A percentile compares a stretch with the other conserved stretches of the same genome.
Evolutionary conservation across 2,797 vertebrate genomes (phyloP).

Genomic region (Prunella strophiata): DNA sequence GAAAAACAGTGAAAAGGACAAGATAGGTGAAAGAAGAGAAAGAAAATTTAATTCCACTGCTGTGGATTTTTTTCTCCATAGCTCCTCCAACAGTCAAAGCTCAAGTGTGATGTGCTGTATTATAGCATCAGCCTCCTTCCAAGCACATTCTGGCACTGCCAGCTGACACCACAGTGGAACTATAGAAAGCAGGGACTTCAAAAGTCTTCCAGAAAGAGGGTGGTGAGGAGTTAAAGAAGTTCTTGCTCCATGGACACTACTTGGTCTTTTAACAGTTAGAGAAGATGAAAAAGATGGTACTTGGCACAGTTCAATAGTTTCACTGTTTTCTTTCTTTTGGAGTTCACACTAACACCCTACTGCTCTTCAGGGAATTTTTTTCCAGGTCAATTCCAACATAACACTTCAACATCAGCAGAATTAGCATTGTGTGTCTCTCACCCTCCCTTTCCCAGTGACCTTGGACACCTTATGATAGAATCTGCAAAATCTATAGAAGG

Average conservation of each 20-base stretch:
- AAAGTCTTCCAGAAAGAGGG: neutral
- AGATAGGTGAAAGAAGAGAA: neutral
- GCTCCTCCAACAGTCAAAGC: neutral
- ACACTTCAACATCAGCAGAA: constrained; percentile 14
- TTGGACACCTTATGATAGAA: neutral
- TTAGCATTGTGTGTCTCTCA: constrained; percentile 28
- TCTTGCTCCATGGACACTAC: neutral
- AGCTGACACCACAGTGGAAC: neutral
- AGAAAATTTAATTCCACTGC: neutral
- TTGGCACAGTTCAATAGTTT: neutral
- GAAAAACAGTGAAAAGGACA: neutral
- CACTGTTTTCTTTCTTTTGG: constrained; percentile 13
- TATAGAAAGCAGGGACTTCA: neutral
- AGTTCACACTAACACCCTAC: constrained; percentile 13
- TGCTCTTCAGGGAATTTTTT: constrained; percentile 49
- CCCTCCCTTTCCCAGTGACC: neutral
- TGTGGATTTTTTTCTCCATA: neutral
- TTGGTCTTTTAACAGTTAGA: neutral
- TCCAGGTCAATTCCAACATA: constrained; percentile 48
- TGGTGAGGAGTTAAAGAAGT: neutral
- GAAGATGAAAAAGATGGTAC: neutral
- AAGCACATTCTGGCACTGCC: neutral
- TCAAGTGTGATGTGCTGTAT: neutral
- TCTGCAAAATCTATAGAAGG: neutral
- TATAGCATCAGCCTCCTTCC: neutral